Base-by-base conservation (phyloP, 2,113 vertebrate genomes). In the Charina bottae region DNA sequence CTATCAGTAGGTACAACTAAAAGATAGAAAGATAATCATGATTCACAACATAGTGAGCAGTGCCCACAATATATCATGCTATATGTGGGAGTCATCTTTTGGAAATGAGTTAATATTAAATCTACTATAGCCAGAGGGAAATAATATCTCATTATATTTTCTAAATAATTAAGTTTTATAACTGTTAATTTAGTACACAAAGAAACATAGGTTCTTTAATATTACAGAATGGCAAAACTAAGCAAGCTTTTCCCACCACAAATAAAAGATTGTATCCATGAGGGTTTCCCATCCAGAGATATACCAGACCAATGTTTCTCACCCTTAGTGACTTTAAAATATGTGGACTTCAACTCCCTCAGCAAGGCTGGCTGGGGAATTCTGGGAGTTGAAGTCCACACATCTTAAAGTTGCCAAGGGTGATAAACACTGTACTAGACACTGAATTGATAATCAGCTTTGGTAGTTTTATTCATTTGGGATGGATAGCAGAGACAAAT, bases 41-140 rank as follows among this genome's bases (percentile, higher is more conserved):
- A 23, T 42, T 86, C 37, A 33, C 24, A 86, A 90, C 49, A 55
- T 33, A 62, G 28, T 42, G 23, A 55, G 84, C 92, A 91, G 17
- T 56, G 92, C 33, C 86, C 7, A 28, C 58, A 90, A 85, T 54
- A 53, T 28, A 33, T 90, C 46, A 53, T n/a, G 59, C 28, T 62
- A 62, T 53, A 17, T 85, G 59, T 42, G 42, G n/a, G 15, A 89
- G 58, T 21, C 85, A 72, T 86, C 60, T 89, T 42, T 49, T 89
- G 91, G 46, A 92, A 89, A 62, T 64, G 46, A n/a, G 85, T 85
- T 83, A n/a, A 89, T 49, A 83, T 83, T 83, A 90, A 42, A 85
- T 85, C 83, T 85, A 49, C 33, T 90, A 56, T 84, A 46, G 72
- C 60, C 72, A 46, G 55, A 13, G 55, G 62, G 13, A 10, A 19